phyloP scores from a whole-genome alignment of 2,113 vertebrate species.

The Peromyscus leucopus region DNA sequence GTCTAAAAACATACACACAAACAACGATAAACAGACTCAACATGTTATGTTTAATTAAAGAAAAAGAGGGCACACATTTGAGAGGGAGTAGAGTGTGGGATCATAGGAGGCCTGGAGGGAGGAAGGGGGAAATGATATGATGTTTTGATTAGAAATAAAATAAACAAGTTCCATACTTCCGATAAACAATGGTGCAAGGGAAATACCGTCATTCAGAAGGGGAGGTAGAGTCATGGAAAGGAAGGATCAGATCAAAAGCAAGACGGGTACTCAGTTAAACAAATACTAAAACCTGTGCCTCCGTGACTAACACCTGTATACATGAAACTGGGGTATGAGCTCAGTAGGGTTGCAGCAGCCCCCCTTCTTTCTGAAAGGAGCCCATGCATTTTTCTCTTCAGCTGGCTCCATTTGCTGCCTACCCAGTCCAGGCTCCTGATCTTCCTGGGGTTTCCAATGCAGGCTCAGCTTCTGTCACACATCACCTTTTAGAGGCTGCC shows the following conservation, averaged over 20 bases:
- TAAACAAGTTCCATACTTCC: not conserved
- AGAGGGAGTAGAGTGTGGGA: not conserved
- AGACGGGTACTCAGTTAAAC: not conserved
- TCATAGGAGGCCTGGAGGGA: not conserved
- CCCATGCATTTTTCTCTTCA: not conserved
- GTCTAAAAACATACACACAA: not conserved
- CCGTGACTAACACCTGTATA: not conserved
- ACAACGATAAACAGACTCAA: not conserved
- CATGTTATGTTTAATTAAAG: not conserved
- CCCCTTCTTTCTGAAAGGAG: not conserved
- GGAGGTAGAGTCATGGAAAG: not conserved
- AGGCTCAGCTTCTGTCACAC: not conserved
- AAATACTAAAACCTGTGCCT: not conserved
- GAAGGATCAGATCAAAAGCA: not conserved
- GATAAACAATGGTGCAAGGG: not conserved
- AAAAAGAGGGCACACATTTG: not conserved
- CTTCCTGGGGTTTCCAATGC: not conserved
- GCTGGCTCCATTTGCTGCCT: not conserved
- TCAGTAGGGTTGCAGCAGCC: not conserved
- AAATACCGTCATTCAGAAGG: not conserved
- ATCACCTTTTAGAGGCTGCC: not conserved
- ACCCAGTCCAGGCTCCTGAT: not conserved
- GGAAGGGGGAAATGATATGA: not conserved
- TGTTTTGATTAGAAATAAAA: not conserved
- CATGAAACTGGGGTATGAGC: not conserved